phyloP scores from a whole-genome alignment of 2,797 vertebrate species.

The Phalanger gymnotis region DNA sequence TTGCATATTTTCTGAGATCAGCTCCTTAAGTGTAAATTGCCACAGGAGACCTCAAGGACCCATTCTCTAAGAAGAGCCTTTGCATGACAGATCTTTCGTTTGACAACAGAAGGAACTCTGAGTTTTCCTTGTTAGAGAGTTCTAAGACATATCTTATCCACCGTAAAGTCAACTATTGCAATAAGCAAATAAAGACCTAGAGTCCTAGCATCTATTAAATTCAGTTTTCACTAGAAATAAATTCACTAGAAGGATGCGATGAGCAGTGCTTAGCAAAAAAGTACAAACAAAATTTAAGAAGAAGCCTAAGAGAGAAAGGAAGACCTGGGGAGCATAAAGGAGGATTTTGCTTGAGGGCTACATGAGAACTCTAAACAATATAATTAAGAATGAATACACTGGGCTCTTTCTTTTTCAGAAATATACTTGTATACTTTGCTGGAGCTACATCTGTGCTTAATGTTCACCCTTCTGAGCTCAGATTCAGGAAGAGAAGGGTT shows the following conservation, averaged over 20 bases:
- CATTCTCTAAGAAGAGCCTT: conserved; percentile 37
- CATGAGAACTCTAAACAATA: neutral
- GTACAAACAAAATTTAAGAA: neutral
- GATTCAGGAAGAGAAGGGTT: neutral
- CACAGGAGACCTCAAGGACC: conserved; percentile 16
- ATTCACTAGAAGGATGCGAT: neutral
- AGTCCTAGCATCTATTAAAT: neutral
- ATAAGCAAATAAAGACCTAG: conserved; percentile 35
- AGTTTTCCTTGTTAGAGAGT: conserved; percentile 29
- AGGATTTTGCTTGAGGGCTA: neutral
- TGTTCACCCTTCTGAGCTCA: neutral
- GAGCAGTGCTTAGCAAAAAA: neutral
- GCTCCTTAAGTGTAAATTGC: conserved; percentile 53
- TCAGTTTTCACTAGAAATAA: neutral
- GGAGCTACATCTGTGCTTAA: neutral
- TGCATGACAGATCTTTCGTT: neutral
- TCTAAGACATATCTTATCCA: conserved; percentile 14
- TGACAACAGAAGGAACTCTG: neutral
- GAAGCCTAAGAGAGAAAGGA: neutral
- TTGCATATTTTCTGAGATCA: conserved; percentile 59
- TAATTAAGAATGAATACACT: neutral
- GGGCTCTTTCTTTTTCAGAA: neutral
- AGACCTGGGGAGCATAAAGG: neutral
- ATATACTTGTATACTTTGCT: neutral
- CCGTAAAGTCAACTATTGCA: neutral